Base-by-base conservation (phyloP, 2,113 vertebrate species). In the Perccottus glenii region DNA sequence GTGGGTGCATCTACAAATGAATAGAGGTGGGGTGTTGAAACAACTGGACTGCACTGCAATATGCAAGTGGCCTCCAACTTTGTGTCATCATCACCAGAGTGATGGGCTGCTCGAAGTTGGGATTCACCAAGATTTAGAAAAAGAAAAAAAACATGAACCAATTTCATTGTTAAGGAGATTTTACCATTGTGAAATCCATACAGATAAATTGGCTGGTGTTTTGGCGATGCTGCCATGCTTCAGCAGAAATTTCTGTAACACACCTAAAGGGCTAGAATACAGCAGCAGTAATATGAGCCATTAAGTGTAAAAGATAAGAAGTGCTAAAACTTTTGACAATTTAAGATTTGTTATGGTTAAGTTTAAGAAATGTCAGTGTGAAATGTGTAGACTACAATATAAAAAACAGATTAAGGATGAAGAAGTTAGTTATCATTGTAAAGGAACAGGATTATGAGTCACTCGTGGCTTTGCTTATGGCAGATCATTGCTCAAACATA, bases 201-300 rank as follows among this genome's bases (percentile, higher is more conserved):
- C 65, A 78, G 75, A 86, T 85, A 85, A 67, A 78, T 87, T 81
- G 70, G 12, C 11, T 67, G 57, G 62, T 77, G 78, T 75, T 81
- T 81, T 80, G 53, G 75, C 60, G 57, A 73, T 47, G 72, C 77
- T 73, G 74, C 52, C 61, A 45, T 9, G 43, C 61, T 50, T 64
- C 19, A 65, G 78, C 84, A 85, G 71, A 52, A 73, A 38, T 33
- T 55, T 38, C 33, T 55, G 36, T 36, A 55, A 55, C 52, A 36
- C 32, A 36, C 52, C 52, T 55, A n/a, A n/a, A 33, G 52, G 52
- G 33, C 33, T 55, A 55, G 14, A 36, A 55, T n/a, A 55, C 19
- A 27, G 19, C 19, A 27, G 19, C 19, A 27, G 19, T 27, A 27
- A 27, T 27, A 27, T 27, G 19, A 27, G 19, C 11, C 52, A 33